These are phyloP conservation scores for Drosophila monieri DNA, from an alignment of 2,888 invertebrate species.

Conservation along the genomic window DNA sequence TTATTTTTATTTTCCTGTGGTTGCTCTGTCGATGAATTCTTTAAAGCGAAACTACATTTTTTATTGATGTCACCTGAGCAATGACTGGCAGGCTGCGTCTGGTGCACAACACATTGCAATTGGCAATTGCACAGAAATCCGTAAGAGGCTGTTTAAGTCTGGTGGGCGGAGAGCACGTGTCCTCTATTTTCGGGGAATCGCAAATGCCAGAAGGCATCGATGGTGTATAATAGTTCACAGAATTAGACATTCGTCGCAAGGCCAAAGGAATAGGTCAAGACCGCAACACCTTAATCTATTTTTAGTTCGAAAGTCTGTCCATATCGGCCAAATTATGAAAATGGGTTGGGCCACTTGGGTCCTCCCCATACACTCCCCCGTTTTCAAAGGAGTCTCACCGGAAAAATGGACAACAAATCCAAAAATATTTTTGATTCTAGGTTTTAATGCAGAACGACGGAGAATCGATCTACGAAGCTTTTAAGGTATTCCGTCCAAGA, in stretches of 20 bases:
- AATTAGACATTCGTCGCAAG: slow-evolving; percentile 9
- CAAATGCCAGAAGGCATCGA: slow-evolving; percentile 21
- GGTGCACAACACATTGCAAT: slow-evolving; percentile 35
- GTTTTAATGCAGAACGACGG: no score
- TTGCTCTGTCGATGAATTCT: neutral
- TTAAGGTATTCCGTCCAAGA: no score
- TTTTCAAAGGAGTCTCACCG: no score
- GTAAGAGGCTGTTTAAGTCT: slow-evolving; percentile 1
- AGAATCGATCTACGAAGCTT: no score
- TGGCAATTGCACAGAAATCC: slow-evolving; percentile 7
- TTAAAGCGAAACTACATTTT: neutral
- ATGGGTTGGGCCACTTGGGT: no score
- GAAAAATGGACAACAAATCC: no score
- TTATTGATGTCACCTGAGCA: slow-evolving; percentile 14
- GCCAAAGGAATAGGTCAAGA: neutral
- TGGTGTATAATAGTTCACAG: neutral
- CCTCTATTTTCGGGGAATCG: slow-evolving; percentile 16
- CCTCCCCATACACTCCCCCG: no score
- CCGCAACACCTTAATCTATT: no score
- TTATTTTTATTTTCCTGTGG: slow-evolving; percentile 6
- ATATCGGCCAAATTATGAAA: no score
- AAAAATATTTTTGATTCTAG: no score
- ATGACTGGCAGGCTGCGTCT: neutral
- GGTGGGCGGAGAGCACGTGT: slow-evolving; percentile 10
- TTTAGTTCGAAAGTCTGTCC: no score